A percentile compares a stretch with the other conserved stretches of the same genome.
Conservation (phyloP, 2,888 invertebrate genomes). For the Neoitamus cyanurus region DNA sequence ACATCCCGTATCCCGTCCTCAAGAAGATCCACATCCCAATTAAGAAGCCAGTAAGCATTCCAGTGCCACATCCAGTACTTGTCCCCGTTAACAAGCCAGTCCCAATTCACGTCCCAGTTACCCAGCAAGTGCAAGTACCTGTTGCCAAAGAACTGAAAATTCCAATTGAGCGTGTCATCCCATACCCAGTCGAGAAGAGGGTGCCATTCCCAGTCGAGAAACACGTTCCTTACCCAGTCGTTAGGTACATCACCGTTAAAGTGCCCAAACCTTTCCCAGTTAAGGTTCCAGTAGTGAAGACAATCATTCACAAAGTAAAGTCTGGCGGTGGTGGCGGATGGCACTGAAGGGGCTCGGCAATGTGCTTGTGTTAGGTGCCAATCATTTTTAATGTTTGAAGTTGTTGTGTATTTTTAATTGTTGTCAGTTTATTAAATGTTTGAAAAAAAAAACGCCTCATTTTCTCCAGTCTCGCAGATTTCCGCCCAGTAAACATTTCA, state of each 20-base stretch:
- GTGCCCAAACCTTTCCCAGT: constrained; percentile 84
- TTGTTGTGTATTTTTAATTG: constrained; percentile 5
- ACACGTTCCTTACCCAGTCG: constrained; percentile 76
- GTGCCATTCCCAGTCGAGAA: constrained; percentile 81
- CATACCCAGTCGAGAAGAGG: constrained; percentile 78
- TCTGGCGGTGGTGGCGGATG: constrained; percentile 54
- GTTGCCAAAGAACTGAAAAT: constrained; percentile 74
- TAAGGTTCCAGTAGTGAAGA: constrained; percentile 76
- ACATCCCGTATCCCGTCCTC: constrained; percentile 73
- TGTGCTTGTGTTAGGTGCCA: constrained; percentile 45
- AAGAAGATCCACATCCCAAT: constrained; percentile 80
- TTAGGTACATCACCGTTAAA: constrained; percentile 80
- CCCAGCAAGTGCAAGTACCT: constrained; percentile 78
- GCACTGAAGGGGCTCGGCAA: constrained; percentile 45
- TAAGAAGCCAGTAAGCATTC: constrained; percentile 77
- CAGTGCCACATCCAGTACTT: constrained; percentile 80
- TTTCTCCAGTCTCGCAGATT: not conserved
- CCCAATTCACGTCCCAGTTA: constrained; percentile 80
- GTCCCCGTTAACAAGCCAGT: constrained; percentile 81
- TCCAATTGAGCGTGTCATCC: constrained; percentile 73
- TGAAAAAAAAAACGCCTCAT: not conserved
- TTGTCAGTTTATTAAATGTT: not conserved
- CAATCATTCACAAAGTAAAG: constrained; percentile 70
- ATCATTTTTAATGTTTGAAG: constrained; percentile 46
- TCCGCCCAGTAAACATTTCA: not conserved